Conservation (phyloP, 2,888 invertebrate species). For the Apoda limacodes region DNA sequence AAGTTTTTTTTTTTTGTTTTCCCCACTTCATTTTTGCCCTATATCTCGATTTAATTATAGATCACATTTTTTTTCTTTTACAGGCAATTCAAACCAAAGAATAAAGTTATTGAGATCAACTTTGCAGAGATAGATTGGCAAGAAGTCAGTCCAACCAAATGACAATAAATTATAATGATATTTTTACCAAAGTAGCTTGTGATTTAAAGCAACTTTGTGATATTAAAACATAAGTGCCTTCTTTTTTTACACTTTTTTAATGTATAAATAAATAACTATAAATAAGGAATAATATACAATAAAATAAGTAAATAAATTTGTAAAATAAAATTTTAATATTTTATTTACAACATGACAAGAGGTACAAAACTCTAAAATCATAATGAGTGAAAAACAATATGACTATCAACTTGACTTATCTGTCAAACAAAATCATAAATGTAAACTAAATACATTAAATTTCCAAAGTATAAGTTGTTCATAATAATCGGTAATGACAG, state of each 20-base stretch:
- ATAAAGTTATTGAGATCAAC: constrained; percentile 74
- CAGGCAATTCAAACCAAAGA: constrained; percentile 75
- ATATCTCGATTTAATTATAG: too few species aligned
- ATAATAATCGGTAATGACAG: too few species aligned
- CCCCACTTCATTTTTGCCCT: too few species aligned
- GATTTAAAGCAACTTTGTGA: neutral
- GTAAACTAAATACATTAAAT: too few species aligned
- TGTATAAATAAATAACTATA: too few species aligned
- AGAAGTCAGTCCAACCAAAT: constrained; percentile 24
- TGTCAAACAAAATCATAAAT: too few species aligned
- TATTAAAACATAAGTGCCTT: too few species aligned
- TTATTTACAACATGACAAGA: constrained; percentile 58
- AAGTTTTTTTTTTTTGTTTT: too few species aligned
- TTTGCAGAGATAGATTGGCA: constrained; percentile 68
- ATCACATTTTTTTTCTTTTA: constrained; percentile 20
- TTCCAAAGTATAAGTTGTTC: too few species aligned
- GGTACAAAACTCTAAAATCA: constrained; percentile 49
- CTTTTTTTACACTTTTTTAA: too few species aligned
- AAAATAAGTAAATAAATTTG: constrained; percentile 32
- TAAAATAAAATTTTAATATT: constrained; percentile 65
- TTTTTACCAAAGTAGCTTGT: constrained; percentile 6
- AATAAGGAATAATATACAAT: too few species aligned
- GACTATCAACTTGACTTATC: too few species aligned
- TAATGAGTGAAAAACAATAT: constrained; percentile 42
- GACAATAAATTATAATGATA: constrained; percentile 10